These are phyloP conservation scores for Balaenoptera acutorostrata DNA, from an alignment of 2,113 vertebrate genomes.

Conservation along the genomic window DNA sequence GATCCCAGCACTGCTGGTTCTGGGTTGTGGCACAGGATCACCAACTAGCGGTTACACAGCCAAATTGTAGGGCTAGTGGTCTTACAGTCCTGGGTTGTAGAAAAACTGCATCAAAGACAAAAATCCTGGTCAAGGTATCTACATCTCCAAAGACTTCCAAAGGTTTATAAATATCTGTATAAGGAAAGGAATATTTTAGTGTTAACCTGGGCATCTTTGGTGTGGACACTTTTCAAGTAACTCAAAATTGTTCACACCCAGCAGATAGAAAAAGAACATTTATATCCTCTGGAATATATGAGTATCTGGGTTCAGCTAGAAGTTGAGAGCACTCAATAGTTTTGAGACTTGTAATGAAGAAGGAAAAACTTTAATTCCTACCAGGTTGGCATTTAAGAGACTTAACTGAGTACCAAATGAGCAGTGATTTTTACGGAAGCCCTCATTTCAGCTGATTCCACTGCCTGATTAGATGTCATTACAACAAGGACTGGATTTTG, in stretches of 20 bases:
- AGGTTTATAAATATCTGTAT: background rate
- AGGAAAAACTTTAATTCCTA: conserved; percentile 11
- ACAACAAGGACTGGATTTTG: background rate
- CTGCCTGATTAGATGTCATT: conserved; percentile 1
- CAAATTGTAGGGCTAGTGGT: conserved; percentile 58
- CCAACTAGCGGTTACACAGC: conserved; percentile 20
- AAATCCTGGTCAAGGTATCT: background rate
- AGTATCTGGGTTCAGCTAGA: background rate
- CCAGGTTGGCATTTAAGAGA: conserved; percentile 36
- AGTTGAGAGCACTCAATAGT: background rate
- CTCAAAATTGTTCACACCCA: conserved; percentile 8
- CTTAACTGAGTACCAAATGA: background rate
- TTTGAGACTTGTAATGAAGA: conserved; percentile 23
- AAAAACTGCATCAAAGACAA: background rate
- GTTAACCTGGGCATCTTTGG: background rate
- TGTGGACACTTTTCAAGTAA: background rate
- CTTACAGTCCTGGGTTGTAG: background rate
- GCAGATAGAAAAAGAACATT: background rate
- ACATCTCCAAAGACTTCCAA: background rate
- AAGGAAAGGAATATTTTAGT: background rate
- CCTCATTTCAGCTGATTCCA: conserved; percentile 11
- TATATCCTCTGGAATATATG: background rate
- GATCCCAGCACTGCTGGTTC: too few relatives aligned
- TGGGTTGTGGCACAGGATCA: background rate
- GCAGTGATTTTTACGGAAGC: conserved; percentile 13